Evolutionary conservation across 2,113 vertebrate species (phyloP).

Genomic region (Gnathochromis pfefferi): DNA sequence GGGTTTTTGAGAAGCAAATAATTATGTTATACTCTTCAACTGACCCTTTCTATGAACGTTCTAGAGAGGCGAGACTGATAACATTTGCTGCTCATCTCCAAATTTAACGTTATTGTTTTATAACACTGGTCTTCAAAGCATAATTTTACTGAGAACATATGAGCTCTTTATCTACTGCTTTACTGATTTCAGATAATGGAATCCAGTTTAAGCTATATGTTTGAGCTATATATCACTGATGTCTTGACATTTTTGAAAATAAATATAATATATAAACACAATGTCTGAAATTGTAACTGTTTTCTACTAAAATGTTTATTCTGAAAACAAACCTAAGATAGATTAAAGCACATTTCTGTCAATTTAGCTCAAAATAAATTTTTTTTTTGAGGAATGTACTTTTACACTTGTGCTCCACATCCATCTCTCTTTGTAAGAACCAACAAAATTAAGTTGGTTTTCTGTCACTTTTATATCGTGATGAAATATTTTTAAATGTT

Average conservation of each 20-base stretch:
- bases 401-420: neutral
- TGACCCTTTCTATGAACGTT: neutral
- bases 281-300: neutral
- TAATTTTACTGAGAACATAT: neutral
- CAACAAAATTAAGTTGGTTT: neutral
- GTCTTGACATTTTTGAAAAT: neutral
- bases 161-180: neutral
- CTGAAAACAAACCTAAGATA: neutral
- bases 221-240: neutral
- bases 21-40: neutral
- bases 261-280: neutral
- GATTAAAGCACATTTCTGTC: neutral
- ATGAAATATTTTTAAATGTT: neutral
- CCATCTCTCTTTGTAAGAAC: neutral
- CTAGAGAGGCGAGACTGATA: neutral
- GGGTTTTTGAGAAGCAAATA: neutral
- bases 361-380: neutral
- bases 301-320: neutral
- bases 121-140: neutral
- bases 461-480: rapidly evolving
- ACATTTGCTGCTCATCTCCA: neutral
- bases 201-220: neutral
- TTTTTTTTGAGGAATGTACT: neutral
- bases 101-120: neutral
- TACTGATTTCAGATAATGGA: neutral